Base-by-base conservation (phyloP, 2,797 vertebrate genomes). In the Tauraco hartlaubi region DNA sequence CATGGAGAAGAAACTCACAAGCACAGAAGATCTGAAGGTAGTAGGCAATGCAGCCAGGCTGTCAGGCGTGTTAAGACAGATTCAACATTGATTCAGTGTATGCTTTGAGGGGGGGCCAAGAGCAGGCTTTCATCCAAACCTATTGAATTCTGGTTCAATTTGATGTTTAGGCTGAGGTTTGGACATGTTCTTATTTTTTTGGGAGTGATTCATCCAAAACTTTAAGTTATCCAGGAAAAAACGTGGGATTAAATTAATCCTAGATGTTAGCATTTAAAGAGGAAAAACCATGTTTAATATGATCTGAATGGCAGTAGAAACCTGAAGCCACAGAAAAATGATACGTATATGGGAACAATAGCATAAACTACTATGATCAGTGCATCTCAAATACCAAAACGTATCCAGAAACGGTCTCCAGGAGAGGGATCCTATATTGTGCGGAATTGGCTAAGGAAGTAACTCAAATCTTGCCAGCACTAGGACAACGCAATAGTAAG, bases 221-320 rank as follows among this genome's bases (percentile, higher is more conserved):
- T 90, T 90, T 69, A 93, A 95, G 82, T 96, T 97, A 95, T 84
- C 74, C 96, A 95, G 95, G 92, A 95, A 94, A 96, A 96, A 95
- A 94, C 68, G 92, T 71, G 46, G 94, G 85, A 95, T 96, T 96
- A 96, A 96, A 97, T 96, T 93, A 96, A 95, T 96, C 91, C 94
- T 95, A 62, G 77, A 96, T 96, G 95, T 93, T 93, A 92, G 90
- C 19, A 95, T 72, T 92, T 93, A 61, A 94, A 96, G 86, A 73
- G 85, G 35, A 94, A 92, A 94, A 88, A 63, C 3, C 71, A 75
- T 56, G 26, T 93, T 96, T 97, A 96, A 93, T 95, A 37, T 59
- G 71, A 85, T 84, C 71, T 96, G 92, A 96, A 90, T 86, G 54
- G 83, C 56, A 92, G 49, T 21, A 91, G 88, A 95, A 95, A 96